Evolutionary conservation across 2,797 vertebrate genomes (phyloP), one percentile per base, ranked within the genome.

Genomic region (Platyrinchus mystaceus): DNA sequence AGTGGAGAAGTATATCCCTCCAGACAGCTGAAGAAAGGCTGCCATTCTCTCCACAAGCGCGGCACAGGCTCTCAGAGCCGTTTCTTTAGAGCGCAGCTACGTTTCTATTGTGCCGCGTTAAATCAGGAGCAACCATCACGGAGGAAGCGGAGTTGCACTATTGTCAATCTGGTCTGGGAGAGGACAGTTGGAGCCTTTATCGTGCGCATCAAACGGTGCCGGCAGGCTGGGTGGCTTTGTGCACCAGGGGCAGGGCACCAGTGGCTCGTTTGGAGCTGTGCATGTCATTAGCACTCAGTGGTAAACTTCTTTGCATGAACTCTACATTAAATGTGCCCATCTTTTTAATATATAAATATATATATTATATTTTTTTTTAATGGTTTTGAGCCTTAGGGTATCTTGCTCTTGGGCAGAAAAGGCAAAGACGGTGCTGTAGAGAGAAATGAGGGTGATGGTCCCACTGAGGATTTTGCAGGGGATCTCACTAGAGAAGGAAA

Each of bases 21-120:
- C 88, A 84, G 96, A 96, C 95, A 96, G 95, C 95, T 77, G 91
- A 96, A 97, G 89, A 97, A 96, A 96, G 85, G 94, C 94, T 92
- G 93, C 95, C 94, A 90, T 93, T 97, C 95, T 97, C 93, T 18
- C 46, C 0, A 20, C 4, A 2, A 89, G 92, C 28, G 0, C 47
- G 10, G 81, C 87, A 67, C 87, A 69, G 71, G 56, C 81, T 87
- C 94, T 69, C 47, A 71, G 76, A 86, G 91, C 74, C 6, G 46
- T 90, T 92, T 79, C 95, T 95, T 95, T 94, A 84, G 74, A 93
- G 63, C 90, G 22, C 68, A 66, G 90, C 89, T 89, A 71, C 88
- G 3, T 74, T 68, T 5, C 85, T 68, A 94, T 95, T 95, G 94
- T 94, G 93, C 87, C 73, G 93, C 34, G 32, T 23, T 82, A 96